Percentiles rank a stretch among this genome's conserved stretches.
phyloP scores from a whole-genome alignment of 2,113 vertebrate genomes.

The Aviceda subcristata region DNA sequence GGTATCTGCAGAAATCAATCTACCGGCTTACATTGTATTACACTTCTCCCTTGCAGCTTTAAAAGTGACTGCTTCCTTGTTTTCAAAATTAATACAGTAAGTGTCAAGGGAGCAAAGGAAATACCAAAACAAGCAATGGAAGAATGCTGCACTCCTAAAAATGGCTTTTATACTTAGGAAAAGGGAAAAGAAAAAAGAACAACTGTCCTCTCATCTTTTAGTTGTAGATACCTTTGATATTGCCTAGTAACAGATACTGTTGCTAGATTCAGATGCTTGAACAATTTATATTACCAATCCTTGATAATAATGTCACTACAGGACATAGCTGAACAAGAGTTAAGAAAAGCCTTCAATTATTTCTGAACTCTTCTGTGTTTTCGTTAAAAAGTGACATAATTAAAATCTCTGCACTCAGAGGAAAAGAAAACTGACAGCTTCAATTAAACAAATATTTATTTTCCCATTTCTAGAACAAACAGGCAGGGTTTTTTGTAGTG shows the following conservation, averaged over 20 bases:
- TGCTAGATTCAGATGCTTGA: not conserved
- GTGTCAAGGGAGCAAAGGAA: not conserved
- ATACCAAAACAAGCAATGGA: not conserved
- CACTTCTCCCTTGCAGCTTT: not conserved
- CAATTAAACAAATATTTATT: not conserved
- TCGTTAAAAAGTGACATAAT: not conserved
- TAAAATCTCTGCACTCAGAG: not conserved
- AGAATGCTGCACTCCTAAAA: not conserved
- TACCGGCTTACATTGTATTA: not conserved
- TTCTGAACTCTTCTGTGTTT: not conserved
- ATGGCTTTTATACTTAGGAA: not conserved
- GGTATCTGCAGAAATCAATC: not conserved
- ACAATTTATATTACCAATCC: not conserved
- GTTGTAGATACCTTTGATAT: not conserved
- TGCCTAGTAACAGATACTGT: not conserved
- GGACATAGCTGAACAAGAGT: not conserved
- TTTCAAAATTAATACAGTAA: not conserved
- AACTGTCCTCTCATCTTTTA: not conserved
- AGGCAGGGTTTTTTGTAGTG: fast-evolving
- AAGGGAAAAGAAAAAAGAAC: not conserved
- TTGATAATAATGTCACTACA: not conserved
- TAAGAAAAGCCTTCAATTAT: not conserved
- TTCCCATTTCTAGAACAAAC: not conserved
- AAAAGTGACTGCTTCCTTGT: not conserved
- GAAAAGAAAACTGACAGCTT: not conserved